Conservation (phyloP, 2,888 invertebrate genomes). For the Steinernema hermaphroditum region DNA sequence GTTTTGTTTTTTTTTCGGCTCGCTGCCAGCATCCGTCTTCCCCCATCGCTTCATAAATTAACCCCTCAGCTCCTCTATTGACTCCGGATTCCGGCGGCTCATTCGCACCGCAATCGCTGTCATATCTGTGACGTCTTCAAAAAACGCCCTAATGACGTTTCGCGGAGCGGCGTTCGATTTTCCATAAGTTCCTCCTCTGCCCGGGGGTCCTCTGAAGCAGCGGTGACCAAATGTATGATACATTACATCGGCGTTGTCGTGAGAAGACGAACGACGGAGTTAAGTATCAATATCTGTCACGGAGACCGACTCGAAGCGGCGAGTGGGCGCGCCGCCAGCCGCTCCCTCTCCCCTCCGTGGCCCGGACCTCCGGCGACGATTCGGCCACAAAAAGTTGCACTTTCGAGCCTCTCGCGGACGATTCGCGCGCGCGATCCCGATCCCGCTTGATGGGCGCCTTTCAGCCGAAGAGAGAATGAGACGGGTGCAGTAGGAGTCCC, state of each 20-base stretch:
- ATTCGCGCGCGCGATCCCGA: constrained; percentile 17
- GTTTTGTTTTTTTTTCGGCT: constrained; percentile 1
- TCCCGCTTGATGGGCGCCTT: background rate
- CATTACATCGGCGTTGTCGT: constrained; percentile 29
- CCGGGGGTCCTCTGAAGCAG: background rate
- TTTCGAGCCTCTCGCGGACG: constrained; percentile 7
- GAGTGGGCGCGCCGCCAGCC: constrained; percentile 27
- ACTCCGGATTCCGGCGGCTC: background rate
- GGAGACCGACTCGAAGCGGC: constrained; percentile 24
- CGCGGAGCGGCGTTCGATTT: constrained; percentile 14
- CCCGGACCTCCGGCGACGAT: constrained; percentile 19
- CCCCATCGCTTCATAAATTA: background rate
- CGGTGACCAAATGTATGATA: constrained; percentile 30
- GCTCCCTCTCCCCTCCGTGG: background rate
- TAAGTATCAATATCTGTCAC: constrained; percentile 31
- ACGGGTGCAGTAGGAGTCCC: constrained; percentile 27
- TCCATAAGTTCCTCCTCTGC: constrained; percentile 7
- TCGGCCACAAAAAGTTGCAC: constrained; percentile 18
- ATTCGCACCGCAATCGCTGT: background rate
- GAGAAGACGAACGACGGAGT: constrained; percentile 29
- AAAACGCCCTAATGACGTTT: constrained; percentile 30
- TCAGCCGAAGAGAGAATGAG: constrained; percentile 23
- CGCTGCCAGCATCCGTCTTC: constrained; percentile 1
- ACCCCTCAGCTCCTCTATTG: background rate
- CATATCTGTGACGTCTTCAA: constrained; percentile 9